These are phyloP conservation scores for Hybos culiciformis DNA, from an alignment of 2,888 invertebrate species.

Conservation along the genomic window DNA sequence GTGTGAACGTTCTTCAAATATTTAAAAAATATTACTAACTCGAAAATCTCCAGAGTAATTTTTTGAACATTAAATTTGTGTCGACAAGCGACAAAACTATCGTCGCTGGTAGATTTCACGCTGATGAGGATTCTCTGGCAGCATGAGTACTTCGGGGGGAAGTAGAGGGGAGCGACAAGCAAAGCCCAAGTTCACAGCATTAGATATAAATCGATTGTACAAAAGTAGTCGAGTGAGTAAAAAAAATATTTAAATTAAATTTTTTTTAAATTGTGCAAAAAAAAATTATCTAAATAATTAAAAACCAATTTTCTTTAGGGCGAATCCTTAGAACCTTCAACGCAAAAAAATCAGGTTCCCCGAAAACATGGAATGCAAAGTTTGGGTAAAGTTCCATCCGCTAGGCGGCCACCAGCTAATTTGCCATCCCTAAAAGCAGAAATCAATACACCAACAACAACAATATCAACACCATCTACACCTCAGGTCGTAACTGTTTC, in stretches of 20 bases:
- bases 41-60: too few species aligned
- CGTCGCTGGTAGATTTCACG: conserved; percentile 34
- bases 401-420: conserved; percentile 96
- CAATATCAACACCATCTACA: conserved; percentile 15
- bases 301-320: conserved; percentile 40
- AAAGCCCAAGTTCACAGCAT: conserved; percentile 90
- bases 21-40: too few species aligned
- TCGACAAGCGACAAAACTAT: too few species aligned
- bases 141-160: conserved; percentile 39
- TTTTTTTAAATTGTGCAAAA: conserved; percentile 4
- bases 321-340: conserved; percentile 75
- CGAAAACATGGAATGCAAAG: conserved; percentile 99
- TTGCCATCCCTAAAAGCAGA: conserved; percentile 98
- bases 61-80: too few species aligned
- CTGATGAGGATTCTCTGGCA: conserved; percentile 39
- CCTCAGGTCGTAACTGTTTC: conserved; percentile 12
- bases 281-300: conserved; percentile 4
- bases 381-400: conserved; percentile 97
- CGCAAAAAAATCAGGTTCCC: conserved; percentile 76
- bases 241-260: conserved; percentile 7
- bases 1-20: neutral
- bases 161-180: conserved; percentile 40
- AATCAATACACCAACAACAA: conserved; percentile 37
- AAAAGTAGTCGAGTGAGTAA: conserved; percentile 66
- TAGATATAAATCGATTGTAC: conserved; percentile 97